Conservation (phyloP, 2,888 invertebrate genomes). For the Scrobipalpa costella region DNA sequence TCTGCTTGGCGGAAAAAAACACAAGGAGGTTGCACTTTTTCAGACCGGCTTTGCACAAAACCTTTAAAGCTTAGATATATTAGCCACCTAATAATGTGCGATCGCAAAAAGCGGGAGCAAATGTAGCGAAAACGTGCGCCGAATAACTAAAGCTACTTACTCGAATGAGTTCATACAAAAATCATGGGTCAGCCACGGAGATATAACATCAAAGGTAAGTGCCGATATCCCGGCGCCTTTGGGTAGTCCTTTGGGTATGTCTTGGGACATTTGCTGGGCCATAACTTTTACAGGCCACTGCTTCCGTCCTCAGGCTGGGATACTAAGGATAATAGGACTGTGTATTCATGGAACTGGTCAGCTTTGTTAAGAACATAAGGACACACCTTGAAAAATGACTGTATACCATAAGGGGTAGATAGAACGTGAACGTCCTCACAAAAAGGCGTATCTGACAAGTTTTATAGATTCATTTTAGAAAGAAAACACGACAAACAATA, state of each 20-base stretch:
- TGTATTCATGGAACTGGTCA: not conserved
- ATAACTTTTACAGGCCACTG: constrained; percentile 44
- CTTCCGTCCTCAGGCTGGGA: constrained; percentile 36
- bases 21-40: too few species aligned
- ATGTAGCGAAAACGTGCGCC: not conserved
- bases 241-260: constrained; percentile 39
- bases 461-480: too few species aligned
- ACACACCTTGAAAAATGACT: too few species aligned
- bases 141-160: not conserved
- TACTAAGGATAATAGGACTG: constrained; percentile 20
- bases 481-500: too few species aligned
- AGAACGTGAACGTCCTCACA: too few species aligned
- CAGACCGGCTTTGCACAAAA: too few species aligned
- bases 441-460: too few species aligned
- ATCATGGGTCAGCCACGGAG: constrained; percentile 18
- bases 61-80: too few species aligned
- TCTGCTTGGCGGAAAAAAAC: too few species aligned
- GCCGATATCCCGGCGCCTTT: constrained; percentile 36
- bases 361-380: not conserved
- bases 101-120: not conserved
- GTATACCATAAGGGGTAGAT: too few species aligned
- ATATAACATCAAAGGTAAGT: constrained; percentile 29
- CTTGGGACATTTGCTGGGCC: constrained; percentile 42
- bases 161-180: constrained; percentile 22
- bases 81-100: too few species aligned